Evolutionary conservation across 2,888 invertebrate species (phyloP).

Genomic region (Pimpla rufipes): DNA sequence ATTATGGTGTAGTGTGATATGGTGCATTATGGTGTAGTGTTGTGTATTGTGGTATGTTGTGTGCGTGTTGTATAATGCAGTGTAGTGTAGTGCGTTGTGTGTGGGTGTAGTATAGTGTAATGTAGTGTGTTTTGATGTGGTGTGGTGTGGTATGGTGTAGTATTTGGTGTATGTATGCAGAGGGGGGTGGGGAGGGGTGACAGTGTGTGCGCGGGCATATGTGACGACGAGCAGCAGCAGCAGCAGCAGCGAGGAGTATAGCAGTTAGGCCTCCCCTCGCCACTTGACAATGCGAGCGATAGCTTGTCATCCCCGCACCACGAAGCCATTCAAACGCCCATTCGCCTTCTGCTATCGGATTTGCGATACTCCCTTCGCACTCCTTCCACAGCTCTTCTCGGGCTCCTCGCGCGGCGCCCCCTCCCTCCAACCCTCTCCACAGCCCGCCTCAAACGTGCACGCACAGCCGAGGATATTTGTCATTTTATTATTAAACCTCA

Average conservation of each 20-base stretch:
- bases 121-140: too few relatives aligned
- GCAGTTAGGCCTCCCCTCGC: neutral
- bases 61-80: too few relatives aligned
- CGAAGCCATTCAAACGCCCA: slow-evolving; percentile 42
- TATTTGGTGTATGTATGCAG: too few relatives aligned
- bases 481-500: slow-evolving; percentile 67
- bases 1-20: too few relatives aligned
- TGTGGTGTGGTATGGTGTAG: too few relatives aligned
- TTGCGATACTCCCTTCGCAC: slow-evolving; percentile 48
- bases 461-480: slow-evolving; percentile 57
- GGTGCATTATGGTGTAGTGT: too few relatives aligned
- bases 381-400: slow-evolving; percentile 7
- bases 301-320: slow-evolving; percentile 16
- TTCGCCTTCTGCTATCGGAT: slow-evolving; percentile 55
- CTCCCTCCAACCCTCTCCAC: neutral
- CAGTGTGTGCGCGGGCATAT: too few relatives aligned
- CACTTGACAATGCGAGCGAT: slow-evolving; percentile 59
- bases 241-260: slow-evolving; percentile 15
- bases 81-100: too few relatives aligned
- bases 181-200: too few relatives aligned
- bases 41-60: too few relatives aligned
- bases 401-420: neutral
- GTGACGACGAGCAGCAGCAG: slow-evolving; percentile 1
- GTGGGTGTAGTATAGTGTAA: too few relatives aligned
- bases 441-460: slow-evolving; percentile 11